Evolutionary conservation across 1,140 invertebrate genomes (phyloP).

Genomic region (Bombus waltoni): DNA sequence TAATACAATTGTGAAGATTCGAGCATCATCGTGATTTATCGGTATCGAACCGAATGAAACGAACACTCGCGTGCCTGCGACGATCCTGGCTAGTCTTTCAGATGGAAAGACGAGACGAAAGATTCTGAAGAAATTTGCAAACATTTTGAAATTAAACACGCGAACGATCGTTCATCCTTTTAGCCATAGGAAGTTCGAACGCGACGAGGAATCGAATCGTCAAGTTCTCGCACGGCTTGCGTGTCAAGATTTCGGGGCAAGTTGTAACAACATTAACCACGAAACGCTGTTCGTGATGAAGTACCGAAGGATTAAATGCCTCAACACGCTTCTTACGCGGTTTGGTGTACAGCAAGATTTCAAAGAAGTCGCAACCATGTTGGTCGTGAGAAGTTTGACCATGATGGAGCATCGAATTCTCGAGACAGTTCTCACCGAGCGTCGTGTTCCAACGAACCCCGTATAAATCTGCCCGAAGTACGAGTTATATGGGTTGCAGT

Average conservation of each 20-base stretch:
- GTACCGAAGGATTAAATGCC: not conserved
- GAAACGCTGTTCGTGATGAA: not conserved
- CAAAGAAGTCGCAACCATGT: not conserved
- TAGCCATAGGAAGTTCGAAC: not conserved
- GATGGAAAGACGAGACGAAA: not conserved
- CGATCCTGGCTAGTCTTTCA: not conserved
- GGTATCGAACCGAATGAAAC: not conserved
- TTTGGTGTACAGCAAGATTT: not conserved
- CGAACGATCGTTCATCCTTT: too few species aligned
- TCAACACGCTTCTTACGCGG: not conserved
- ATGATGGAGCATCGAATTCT: slow-evolving; percentile 30
- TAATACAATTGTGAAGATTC: slow-evolving; percentile 35
- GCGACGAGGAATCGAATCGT: not conserved
- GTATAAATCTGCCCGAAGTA: slow-evolving; percentile 42
- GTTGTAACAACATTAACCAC: not conserved
- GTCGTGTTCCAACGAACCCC: slow-evolving; percentile 26
- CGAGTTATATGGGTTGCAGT: slow-evolving; percentile 28
- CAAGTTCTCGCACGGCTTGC: not conserved
- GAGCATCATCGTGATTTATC: slow-evolving; percentile 22
- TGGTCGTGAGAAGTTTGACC: not conserved
- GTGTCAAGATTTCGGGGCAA: not conserved
- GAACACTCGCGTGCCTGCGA: not conserved
- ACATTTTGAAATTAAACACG: not conserved
- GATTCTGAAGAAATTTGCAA: not conserved
- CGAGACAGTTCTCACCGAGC: slow-evolving; percentile 49